Evolutionary conservation across 2,113 vertebrate genomes (phyloP).

Genomic region (Naja naja): DNA sequence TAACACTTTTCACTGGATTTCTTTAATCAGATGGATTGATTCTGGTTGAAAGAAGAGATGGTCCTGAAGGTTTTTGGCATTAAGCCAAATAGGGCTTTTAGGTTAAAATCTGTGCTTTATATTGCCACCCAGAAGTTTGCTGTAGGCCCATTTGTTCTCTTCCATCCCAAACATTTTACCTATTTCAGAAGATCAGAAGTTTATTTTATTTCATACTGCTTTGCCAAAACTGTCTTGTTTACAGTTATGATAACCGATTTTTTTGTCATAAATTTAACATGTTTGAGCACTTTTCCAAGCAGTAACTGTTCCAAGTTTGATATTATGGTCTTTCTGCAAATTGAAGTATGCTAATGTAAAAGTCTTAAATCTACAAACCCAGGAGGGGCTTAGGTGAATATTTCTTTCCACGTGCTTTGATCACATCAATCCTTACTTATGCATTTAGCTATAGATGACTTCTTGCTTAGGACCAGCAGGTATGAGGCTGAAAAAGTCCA

Average conservation of each 20-base stretch:
- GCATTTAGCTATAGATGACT: conserved; percentile 2
- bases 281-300: not conserved
- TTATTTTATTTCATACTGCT: no score
- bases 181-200: not conserved
- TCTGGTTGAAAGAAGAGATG: not conserved
- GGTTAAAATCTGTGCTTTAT: not conserved
- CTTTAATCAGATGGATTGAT: not conserved
- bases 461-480: not conserved
- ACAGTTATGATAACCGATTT: not conserved
- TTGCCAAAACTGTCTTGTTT: not conserved
- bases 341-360: not conserved
- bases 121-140: not conserved
- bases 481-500: not conserved
- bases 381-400: not conserved
- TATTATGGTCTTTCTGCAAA: not conserved
- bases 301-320: not conserved
- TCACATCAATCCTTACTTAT: not conserved
- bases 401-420: conserved; percentile 7
- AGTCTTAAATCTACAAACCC: not conserved
- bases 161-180: not conserved
- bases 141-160: not conserved
- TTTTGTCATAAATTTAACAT: not conserved
- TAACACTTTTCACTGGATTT: not conserved
- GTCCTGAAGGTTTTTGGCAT: not conserved
- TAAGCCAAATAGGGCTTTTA: not conserved